Conservation (phyloP, 2,113 vertebrate genomes). For the Festucalex cinctus region DNA sequence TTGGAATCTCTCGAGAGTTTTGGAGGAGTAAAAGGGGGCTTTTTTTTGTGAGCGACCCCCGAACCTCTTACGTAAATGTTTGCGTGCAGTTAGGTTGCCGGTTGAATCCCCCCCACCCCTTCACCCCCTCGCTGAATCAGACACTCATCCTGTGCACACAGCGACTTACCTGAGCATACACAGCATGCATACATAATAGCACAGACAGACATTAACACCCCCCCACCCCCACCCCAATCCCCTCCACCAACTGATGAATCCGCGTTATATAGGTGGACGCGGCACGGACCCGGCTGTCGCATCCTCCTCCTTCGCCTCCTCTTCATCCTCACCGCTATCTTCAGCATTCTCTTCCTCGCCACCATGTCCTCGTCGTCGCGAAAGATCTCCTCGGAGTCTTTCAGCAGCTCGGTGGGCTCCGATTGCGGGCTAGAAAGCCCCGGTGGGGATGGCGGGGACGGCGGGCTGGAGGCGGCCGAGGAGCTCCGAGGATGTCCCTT, state of each 20-base stretch:
- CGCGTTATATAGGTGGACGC: slow-evolving; percentile 61
- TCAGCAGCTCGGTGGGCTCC: slow-evolving; percentile 91
- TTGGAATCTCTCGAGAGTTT: slow-evolving; percentile 9
- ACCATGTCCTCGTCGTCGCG: slow-evolving; percentile 90
- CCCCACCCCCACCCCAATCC: slow-evolving; percentile 3
- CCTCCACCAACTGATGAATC: slow-evolving; percentile 67
- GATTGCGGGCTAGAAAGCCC: slow-evolving; percentile 86
- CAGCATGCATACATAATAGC: slow-evolving; percentile 27
- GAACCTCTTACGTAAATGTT: slow-evolving; percentile 63
- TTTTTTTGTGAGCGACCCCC: slow-evolving; percentile 7
- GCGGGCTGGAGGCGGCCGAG: slow-evolving; percentile 50
- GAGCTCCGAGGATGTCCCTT: slow-evolving; percentile 70
- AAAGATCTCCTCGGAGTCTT: slow-evolving; percentile 94
- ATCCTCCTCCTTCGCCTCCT: slow-evolving; percentile 64
- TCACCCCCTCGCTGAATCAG: slow-evolving; percentile 13
- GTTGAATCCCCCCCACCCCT: not conserved
- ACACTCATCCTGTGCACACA: slow-evolving; percentile 30
- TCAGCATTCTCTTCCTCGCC: slow-evolving; percentile 27
- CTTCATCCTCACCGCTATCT: slow-evolving; percentile 38
- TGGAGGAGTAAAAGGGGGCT: slow-evolving; percentile 10
- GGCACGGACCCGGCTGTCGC: slow-evolving; percentile 60
- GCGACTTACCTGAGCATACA: slow-evolving; percentile 22
- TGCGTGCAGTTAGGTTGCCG: slow-evolving; percentile 57
- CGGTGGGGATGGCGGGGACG: slow-evolving; percentile 75
- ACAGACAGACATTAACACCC: slow-evolving; percentile 14